These are phyloP conservation scores for Melospiza georgiana DNA, from an alignment of 2,113 vertebrate genomes.

Conservation along the genomic window DNA sequence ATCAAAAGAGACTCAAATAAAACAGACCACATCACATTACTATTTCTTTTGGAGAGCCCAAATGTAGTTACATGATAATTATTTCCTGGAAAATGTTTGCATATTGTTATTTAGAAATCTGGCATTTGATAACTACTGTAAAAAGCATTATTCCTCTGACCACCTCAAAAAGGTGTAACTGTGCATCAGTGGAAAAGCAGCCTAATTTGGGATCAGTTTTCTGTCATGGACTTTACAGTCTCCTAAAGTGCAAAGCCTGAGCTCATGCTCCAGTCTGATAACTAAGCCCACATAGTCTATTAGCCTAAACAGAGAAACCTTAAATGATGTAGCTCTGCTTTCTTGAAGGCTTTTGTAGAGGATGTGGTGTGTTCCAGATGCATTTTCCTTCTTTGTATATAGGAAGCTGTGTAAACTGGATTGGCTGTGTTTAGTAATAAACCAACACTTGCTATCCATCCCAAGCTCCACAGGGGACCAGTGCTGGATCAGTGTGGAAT, in stretches of 20 bases:
- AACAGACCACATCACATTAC: neutral
- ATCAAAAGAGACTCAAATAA: slow-evolving; percentile 46
- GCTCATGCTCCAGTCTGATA: neutral
- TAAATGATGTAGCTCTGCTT: neutral
- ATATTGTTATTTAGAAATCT: slow-evolving; percentile 16
- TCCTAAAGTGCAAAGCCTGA: neutral
- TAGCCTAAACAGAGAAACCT: neutral
- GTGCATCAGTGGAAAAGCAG: neutral
- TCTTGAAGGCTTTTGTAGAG: neutral
- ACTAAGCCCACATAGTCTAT: neutral
- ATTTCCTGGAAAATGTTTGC: slow-evolving; percentile 19
- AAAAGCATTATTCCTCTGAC: neutral
- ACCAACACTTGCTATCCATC: accelerated
- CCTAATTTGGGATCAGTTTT: neutral
- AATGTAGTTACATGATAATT: neutral
- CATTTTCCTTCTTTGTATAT: neutral
- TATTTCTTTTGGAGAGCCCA: slow-evolving; percentile 30
- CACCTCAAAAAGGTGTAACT: neutral
- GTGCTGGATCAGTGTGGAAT: neutral
- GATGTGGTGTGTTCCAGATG: neutral
- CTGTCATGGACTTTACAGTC: neutral
- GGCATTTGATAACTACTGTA: neutral
- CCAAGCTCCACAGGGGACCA: neutral
- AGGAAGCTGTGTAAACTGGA: neutral
- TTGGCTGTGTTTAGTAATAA: neutral